phyloP scores from a whole-genome alignment of 2,888 invertebrate species.

The Heliconius ismenius region DNA sequence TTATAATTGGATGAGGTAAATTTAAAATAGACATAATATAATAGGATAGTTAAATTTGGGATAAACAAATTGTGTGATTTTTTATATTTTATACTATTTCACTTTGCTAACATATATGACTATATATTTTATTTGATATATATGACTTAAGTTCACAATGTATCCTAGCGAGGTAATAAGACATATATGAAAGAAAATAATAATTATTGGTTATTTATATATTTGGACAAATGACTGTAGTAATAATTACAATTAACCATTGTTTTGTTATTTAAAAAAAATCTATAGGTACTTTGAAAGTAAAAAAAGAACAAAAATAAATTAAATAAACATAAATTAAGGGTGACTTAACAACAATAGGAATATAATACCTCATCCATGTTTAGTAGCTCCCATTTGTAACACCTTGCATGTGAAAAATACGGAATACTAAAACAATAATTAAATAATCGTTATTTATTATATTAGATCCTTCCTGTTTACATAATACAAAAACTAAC shows the following conservation, averaged over 20 bases:
- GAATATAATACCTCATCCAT: constrained; percentile 37
- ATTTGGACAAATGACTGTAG: too few relatives aligned
- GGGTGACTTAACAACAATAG: neutral
- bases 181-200: too few relatives aligned
- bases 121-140: too few relatives aligned
- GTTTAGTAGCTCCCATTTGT: constrained; percentile 18
- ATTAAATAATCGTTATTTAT: constrained; percentile 44
- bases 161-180: too few relatives aligned
- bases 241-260: too few relatives aligned
- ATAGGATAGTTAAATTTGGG: neutral
- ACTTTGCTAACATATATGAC: neutral
- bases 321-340: neutral
- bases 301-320: neutral
- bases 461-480: constrained; percentile 43
- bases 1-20: constrained; percentile 43
- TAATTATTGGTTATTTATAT: too few relatives aligned
- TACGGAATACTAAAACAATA: constrained; percentile 44
- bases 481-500: neutral
- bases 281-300: too few relatives aligned
- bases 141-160: too few relatives aligned
- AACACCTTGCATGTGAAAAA: constrained; percentile 47
- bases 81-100: neutral
- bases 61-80: neutral
- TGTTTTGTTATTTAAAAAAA: too few relatives aligned
- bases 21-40: constrained; percentile 4